Evolutionary conservation across 2,113 vertebrate species (phyloP).

Genomic region (Hydrochoerus hydrochaeris): DNA sequence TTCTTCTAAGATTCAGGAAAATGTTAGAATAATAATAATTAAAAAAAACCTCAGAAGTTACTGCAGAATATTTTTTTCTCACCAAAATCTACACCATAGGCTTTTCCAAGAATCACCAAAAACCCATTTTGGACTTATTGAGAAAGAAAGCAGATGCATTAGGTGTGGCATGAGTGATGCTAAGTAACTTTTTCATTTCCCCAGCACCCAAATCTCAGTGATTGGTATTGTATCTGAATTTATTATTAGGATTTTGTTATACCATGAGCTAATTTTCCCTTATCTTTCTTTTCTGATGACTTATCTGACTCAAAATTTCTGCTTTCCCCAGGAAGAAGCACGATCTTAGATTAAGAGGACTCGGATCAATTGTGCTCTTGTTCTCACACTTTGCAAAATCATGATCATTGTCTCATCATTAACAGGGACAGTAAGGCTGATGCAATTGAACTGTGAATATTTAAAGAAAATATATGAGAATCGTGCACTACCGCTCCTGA

Average conservation of each 20-base stretch:
- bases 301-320: background rate
- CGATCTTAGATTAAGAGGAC: background rate
- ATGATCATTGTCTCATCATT: background rate
- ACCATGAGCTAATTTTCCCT: background rate
- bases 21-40: background rate
- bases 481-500: background rate
- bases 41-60: no score
- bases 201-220: background rate
- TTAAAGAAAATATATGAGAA: background rate
- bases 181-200: background rate
- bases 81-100: background rate
- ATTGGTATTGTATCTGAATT: background rate
- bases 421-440: background rate
- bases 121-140: no score
- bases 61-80: background rate
- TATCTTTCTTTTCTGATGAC: background rate
- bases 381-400: background rate
- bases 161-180: no score
- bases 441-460: background rate
- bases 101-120: background rate
- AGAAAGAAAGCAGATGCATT: background rate
- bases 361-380: background rate
- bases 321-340: background rate
- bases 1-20: background rate
- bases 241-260: background rate